Evolutionary conservation across 1,140 invertebrate species (phyloP).

Genomic region (Epicauta chinensis): DNA sequence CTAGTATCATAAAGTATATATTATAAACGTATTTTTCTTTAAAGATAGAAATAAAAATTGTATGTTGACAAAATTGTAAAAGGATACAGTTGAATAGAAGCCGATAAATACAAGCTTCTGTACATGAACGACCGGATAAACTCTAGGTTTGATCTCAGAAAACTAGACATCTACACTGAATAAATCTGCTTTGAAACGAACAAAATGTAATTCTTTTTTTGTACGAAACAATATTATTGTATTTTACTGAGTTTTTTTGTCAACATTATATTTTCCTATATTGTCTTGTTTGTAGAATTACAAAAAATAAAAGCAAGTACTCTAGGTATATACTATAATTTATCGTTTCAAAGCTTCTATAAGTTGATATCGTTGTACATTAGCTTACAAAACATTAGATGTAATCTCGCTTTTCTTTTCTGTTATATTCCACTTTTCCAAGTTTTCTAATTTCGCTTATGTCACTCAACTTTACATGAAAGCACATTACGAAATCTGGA

Average conservation of each 20-base stretch:
- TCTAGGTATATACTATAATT: conserved; percentile 21
- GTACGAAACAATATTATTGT: too few species aligned
- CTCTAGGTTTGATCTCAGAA: conserved; percentile 1
- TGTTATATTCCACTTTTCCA: conserved; percentile 27
- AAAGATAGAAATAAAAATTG: conserved; percentile 7
- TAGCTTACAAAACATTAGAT: conserved; percentile 27
- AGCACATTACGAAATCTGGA: conserved; percentile 15
- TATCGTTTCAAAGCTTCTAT: conserved; percentile 23
- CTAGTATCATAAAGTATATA: too few species aligned
- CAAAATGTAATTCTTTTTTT: too few species aligned
- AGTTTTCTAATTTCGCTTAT: conserved; percentile 30
- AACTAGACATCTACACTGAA: too few species aligned
- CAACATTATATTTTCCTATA: too few species aligned
- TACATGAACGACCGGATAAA: conserved; percentile 4
- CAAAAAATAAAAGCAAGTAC: not conserved
- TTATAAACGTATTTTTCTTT: too few species aligned
- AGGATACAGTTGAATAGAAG: conserved; percentile 4
- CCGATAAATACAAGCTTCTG: conserved; percentile 8
- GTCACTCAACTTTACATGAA: conserved; percentile 23
- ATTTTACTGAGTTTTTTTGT: too few species aligned
- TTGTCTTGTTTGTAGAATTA: too few species aligned
- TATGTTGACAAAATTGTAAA: not conserved
- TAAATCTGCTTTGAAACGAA: too few species aligned
- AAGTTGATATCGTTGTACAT: conserved; percentile 23
- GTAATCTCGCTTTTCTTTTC: conserved; percentile 25